Conservation (phyloP, 2,888 invertebrate species). For the Sinopyrophorus schimmeli region DNA sequence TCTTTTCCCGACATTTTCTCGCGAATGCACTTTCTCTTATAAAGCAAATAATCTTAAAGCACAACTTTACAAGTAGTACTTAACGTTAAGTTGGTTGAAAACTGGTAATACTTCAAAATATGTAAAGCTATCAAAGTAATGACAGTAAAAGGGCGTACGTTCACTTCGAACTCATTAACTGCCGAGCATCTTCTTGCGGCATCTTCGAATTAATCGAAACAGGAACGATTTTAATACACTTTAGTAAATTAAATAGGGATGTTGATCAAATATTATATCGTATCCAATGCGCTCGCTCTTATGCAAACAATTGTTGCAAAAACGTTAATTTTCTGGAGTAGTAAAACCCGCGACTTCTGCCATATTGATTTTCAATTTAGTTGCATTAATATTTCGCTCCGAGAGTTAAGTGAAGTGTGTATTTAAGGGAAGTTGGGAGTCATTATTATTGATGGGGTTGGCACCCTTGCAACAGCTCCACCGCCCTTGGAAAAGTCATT, state of each 20-base stretch:
- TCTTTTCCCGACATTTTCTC: neutral
- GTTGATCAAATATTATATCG: conserved; percentile 36
- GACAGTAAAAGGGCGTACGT: conserved; percentile 20
- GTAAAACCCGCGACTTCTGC: conserved; percentile 32
- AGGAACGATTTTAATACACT: conserved; percentile 37
- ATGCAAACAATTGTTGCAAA: conserved; percentile 33
- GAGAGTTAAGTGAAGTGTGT: conserved; percentile 52
- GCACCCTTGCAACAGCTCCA: conserved; percentile 42
- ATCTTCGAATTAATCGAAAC: conserved; percentile 34
- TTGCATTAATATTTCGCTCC: conserved; percentile 53
- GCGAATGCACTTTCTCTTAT: conserved; percentile 14
- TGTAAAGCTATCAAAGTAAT: conserved; percentile 30
- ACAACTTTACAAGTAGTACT: conserved; percentile 17
- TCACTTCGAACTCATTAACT: conserved; percentile 23
- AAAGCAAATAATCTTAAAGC: conserved; percentile 21
- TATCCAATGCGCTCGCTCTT: conserved; percentile 29
- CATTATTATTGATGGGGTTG: conserved; percentile 53
- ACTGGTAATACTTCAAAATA: conserved; percentile 24
- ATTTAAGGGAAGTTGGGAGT: conserved; percentile 52
- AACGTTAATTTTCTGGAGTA: conserved; percentile 32
- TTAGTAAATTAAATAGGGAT: conserved; percentile 36
- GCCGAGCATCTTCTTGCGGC: conserved; percentile 21
- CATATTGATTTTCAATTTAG: conserved; percentile 53
- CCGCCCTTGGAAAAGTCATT: conserved; percentile 47
- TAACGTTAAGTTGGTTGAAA: conserved; percentile 20